A percentile compares a stretch with the other conserved stretches of the same genome.
Evolutionary conservation across 2,888 invertebrate genomes (phyloP).

Genomic region (Pandemis corylana): DNA sequence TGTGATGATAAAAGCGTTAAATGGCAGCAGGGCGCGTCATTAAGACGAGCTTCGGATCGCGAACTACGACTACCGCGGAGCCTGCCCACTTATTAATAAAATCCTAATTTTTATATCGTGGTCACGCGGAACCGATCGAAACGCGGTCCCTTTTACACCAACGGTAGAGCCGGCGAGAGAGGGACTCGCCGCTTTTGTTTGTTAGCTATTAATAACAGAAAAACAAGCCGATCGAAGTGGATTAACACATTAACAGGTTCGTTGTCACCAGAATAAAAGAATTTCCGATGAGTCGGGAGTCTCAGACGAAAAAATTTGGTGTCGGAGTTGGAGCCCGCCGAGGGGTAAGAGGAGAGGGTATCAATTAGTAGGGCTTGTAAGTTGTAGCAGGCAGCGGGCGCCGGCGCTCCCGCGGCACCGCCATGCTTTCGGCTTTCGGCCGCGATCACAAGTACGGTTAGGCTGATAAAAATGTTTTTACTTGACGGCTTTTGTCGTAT

Average conservation of each 20-base stretch:
- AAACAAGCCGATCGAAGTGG: conserved; percentile 76
- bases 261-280: conserved; percentile 76
- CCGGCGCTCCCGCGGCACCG: conserved; percentile 35
- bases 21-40: conserved; percentile 37
- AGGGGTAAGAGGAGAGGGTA: conserved; percentile 46
- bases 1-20: conserved; percentile 52
- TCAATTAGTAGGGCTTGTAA: conserved; percentile 53
- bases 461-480: conserved; percentile 23
- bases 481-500: conserved; percentile 14
- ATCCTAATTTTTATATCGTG: conserved; percentile 53
- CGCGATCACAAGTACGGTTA: conserved; percentile 8
- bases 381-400: conserved; percentile 31
- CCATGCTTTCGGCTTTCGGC: conserved; percentile 11
- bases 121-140: conserved; percentile 28
- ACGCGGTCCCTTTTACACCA: conserved; percentile 45
- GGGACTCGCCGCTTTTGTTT: conserved; percentile 60
- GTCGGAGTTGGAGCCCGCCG: conserved; percentile 61
- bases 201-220: conserved; percentile 76
- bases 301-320: conserved; percentile 58
- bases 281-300: conserved; percentile 68
- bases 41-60: conserved; percentile 36
- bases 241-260: conserved; percentile 81
- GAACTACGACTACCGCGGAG: conserved; percentile 42
- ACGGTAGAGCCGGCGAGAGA: conserved; percentile 47
- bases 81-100: conserved; percentile 50